Evolutionary conservation across 1,140 invertebrate genomes (phyloP), one percentile per base, ranked within the genome.

Genomic region (Monomorium pharaonis): DNA sequence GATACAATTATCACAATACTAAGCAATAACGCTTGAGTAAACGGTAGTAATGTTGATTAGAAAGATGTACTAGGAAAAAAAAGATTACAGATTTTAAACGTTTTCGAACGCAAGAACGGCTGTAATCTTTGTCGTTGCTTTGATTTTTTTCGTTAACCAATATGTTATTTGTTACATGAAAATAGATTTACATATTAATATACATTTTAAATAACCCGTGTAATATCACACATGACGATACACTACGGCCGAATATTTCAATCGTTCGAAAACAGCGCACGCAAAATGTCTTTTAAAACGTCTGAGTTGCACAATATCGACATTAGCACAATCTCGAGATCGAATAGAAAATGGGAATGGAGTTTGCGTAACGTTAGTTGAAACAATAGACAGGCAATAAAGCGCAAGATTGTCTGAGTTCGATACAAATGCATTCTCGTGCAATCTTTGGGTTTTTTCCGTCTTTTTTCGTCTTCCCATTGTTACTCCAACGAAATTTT

Each of bases 11-110:
- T 63, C 58, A 42, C 9, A 21, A 14, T 37, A 54, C 44, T 60
- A 9, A 60, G 74, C 74, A 76, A 60, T 76, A 60, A 76, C 6
- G 14, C 33, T 75, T 75, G 42, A 56, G 72, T n/a, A 24, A 76
- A 44, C 54, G 54, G 1, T 60, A n/a, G 74, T 76, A 60, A 16
- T 21, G 21, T 76, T 76, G 24, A 74, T 74, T 56, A 74, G 70
- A 6, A 51, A 21, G 14, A 37, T 3, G 14, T 4, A 30, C 2
- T 21, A 58, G 16, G 37, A 54, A 24, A 18, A 33, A 37, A 56
- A 37, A 42, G n/a, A 30, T n/a, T n/a, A n/a, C n/a, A 37, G 4
- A n/a, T n/a, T n/a, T n/a, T n/a, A 51, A 49, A 75, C 44, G 54
- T 21, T 14, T 33, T 75, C 4, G 30, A 24, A 60, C 7, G 5